Percentiles rank a stretch among this genome's conserved stretches.
These are phyloP conservation scores for Chroicocephalus ridibundus DNA, from an alignment of 2,113 vertebrate genomes.

Conservation along the genomic window DNA sequence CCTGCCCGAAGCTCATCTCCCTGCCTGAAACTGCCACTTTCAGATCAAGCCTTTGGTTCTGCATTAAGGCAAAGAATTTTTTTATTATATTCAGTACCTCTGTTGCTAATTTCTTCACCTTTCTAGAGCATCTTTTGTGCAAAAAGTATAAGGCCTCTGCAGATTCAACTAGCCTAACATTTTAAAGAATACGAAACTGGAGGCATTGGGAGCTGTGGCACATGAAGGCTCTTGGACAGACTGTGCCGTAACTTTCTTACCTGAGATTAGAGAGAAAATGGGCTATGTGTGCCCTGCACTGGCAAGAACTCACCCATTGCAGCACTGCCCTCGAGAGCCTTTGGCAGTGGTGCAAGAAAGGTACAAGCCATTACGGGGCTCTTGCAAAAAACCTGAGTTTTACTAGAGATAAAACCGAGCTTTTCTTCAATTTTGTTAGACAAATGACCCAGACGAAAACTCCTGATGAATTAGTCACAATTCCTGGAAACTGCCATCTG, in stretches of 20 bases:
- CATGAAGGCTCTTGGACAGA: neutral
- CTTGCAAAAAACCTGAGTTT: neutral
- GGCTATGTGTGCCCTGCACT: accelerated
- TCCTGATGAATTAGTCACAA: neutral
- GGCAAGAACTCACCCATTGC: neutral
- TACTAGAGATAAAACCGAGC: neutral
- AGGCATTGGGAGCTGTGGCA: neutral
- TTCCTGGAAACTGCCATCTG: conserved; percentile 11
- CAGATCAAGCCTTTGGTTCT: neutral
- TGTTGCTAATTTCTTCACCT: neutral
- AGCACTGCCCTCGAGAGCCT: neutral
- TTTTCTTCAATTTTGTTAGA: neutral
- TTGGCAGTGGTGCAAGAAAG: neutral
- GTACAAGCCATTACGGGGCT: neutral
- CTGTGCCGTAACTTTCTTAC: neutral
- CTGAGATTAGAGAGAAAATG: neutral
- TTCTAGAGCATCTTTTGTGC: neutral
- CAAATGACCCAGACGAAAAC: neutral
- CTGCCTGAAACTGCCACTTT: neutral
- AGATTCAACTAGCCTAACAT: neutral
- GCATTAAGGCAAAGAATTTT: neutral
- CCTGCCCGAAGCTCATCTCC: neutral
- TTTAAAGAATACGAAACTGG: neutral
- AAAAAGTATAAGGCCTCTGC: neutral
- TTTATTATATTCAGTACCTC: neutral